These are phyloP conservation scores for Zaprionus bogoriensis DNA, from an alignment of 2,888 invertebrate species.

Conservation along the genomic window DNA sequence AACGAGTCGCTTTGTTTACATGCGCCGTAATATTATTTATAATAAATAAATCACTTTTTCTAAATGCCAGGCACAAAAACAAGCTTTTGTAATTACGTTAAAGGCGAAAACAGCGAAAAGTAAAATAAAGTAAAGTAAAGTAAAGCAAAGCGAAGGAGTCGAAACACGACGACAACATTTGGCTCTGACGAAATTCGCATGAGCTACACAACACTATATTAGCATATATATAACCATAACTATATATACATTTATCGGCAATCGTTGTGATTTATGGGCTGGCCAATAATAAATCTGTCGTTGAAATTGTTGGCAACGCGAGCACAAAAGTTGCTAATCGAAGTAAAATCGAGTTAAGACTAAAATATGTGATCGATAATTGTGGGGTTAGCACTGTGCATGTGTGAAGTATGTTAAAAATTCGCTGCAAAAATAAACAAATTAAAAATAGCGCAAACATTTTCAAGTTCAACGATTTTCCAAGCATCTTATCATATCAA, in stretches of 20 bases:
- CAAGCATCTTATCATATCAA: neutral
- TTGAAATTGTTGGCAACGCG: constrained; percentile 19
- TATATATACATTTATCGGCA: constrained; percentile 1
- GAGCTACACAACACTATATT: constrained; percentile 18
- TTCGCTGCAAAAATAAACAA: neutral
- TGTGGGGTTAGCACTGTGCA: neutral
- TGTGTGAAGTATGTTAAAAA: neutral
- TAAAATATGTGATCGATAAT: neutral
- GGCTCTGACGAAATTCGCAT: constrained; percentile 38
- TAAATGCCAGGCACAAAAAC: constrained; percentile 45
- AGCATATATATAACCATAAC: neutral
- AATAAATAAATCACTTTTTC: constrained; percentile 62
- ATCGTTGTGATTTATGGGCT: constrained; percentile 54
- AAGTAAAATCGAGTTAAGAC: neutral
- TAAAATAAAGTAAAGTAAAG: neutral
- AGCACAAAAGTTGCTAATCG: neutral
- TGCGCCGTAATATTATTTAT: constrained; percentile 55
- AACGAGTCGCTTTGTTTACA: constrained; percentile 55
- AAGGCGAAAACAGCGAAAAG: constrained; percentile 5
- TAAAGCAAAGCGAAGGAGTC: constrained; percentile 16
- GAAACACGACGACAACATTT: constrained; percentile 21
- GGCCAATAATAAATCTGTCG: constrained; percentile 42
- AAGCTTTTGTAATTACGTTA: constrained; percentile 51
- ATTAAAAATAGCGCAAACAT: too few relatives aligned
- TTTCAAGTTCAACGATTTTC: too few relatives aligned